phyloP scores from a whole-genome alignment of 1,140 invertebrate genomes.

The Cecropterus lyciades region DNA sequence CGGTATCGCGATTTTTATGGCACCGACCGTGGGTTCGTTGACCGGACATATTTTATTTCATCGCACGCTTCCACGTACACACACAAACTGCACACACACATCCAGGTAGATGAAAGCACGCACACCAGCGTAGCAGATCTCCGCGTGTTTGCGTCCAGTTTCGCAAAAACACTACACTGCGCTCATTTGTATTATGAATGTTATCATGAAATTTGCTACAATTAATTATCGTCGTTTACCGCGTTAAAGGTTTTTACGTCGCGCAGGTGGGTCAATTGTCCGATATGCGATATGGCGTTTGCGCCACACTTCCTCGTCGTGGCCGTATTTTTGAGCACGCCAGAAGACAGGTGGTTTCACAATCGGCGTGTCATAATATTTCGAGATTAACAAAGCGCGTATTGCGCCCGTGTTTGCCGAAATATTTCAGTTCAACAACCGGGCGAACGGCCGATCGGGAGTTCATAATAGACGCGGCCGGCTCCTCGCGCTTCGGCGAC shows the following conservation, averaged over 20 bases:
- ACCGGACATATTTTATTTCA: conserved; percentile 84
- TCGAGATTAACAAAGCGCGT: conserved; percentile 71
- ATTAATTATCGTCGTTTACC: conserved; percentile 63
- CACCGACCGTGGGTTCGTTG: conserved; percentile 80
- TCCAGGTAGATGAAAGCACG: conserved; percentile 59
- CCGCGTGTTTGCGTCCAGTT: conserved; percentile 75
- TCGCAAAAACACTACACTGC: conserved; percentile 78
- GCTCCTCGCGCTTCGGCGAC: conserved; percentile 65
- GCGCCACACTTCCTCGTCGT: conserved; percentile 34
- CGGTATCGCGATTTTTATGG: conserved; percentile 83
- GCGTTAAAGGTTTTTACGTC: too few relatives aligned
- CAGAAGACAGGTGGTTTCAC: conserved; percentile 44
- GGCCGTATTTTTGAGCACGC: conserved; percentile 15
- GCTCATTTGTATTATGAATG: conserved; percentile 71
- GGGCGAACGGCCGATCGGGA: conserved; percentile 73
- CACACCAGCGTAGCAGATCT: conserved; percentile 66
- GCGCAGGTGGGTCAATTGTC: conserved; percentile 33
- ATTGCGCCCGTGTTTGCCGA: conserved; percentile 80
- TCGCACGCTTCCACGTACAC: conserved; percentile 82
- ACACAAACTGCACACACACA: conserved; percentile 68
- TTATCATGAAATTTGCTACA: conserved; percentile 62
- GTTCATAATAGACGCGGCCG: conserved; percentile 80
- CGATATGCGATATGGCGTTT: conserved; percentile 13
- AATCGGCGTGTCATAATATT: conserved; percentile 65
- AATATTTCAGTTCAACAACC: conserved; percentile 83